Base-by-base conservation (phyloP, 2,888 invertebrate species). In the Troilus luridus region DNA sequence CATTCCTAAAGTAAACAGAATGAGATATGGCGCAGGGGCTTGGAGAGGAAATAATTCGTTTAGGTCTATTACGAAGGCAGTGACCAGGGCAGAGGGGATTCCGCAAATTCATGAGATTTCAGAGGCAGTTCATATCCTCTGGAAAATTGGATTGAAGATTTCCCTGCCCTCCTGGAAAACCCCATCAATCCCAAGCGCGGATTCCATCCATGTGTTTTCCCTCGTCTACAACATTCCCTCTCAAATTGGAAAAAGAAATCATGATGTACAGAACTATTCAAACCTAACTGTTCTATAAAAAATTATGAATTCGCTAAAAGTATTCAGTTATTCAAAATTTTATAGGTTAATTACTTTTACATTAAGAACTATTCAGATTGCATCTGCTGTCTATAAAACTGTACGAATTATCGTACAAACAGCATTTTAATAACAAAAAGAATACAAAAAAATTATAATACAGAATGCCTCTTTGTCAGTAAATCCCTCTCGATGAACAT, bases 141-240 rank as follows among this genome's bases (percentile, higher is more conserved):
- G 85, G 85, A 85, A 85, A 85, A 85, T 85, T 85, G 85, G 85
- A 85, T 85, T 54, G 27, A 85, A 85, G 85, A 85, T 85, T 85
- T 85, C 56, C 85, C 85, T 54, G 21, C 85, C n/a, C 54, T 58
- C n/a, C 85, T 21, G 85, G 56, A 85, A 85, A 85, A 56, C 56
- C 85, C 85, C 81, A 85, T 85, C 85, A 85, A 85, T 56, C 85
- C 85, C 56, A 0, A n/a, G 12, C 85, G n/a, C 9, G n/a, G 56
- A 56, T 85, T 85, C 85, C 85, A 58, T 56, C 56, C 85, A 56
- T n/a, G 85, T 85, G 56, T 85, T 56, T 56, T 21, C 14, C 17
- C 81, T 56, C 2, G 10, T n/a, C 77, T 2, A 14, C 41, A 54
- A 54, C 81, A 41, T 14, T 54, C 24, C 14, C 67, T 67, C 67